Evolutionary conservation across 2,888 invertebrate species (phyloP).

Genomic region (Ophioninae sp.): DNA sequence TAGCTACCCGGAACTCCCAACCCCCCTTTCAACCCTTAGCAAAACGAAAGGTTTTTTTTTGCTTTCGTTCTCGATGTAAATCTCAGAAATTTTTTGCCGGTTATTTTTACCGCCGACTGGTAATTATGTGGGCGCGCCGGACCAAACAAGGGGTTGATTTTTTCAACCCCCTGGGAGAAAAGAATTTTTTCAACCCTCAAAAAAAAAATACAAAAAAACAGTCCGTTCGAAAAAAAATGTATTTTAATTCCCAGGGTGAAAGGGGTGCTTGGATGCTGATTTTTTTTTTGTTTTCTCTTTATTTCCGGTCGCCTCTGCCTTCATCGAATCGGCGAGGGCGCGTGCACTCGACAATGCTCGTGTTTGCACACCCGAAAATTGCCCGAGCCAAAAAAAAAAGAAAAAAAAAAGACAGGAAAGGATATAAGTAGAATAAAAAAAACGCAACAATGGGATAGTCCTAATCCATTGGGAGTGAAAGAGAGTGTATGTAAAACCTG

Average conservation of each 20-base stretch:
- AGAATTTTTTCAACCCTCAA: conserved; percentile 8
- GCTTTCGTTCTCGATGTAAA: conserved; percentile 41
- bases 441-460: conserved; percentile 55
- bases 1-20: background rate
- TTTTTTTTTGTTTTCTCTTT: background rate
- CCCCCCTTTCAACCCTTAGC: conserved; percentile 38
- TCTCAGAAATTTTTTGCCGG: conserved; percentile 68
- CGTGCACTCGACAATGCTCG: conserved; percentile 74
- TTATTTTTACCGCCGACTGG: conserved; percentile 76
- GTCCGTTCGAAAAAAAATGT: conserved; percentile 65
- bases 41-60: conserved; percentile 50
- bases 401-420: conserved; percentile 54
- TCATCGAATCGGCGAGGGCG: conserved; percentile 65
- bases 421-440: conserved; percentile 49
- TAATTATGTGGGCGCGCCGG: conserved; percentile 81
- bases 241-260: conserved; percentile 73
- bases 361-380: conserved; percentile 80
- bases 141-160: conserved; percentile 77
- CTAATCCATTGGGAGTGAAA: conserved; percentile 56
- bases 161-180: conserved; percentile 37
- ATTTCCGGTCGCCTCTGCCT: background rate
- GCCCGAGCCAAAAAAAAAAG: conserved; percentile 71
- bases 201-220: conserved; percentile 26
- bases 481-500: conserved; percentile 44
- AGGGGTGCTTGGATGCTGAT: conserved; percentile 65